Percentiles rank a stretch among this genome's conserved stretches.
These are phyloP conservation scores for Alectoris magna DNA, from an alignment of 2,797 vertebrate genomes.

Conservation along the genomic window DNA sequence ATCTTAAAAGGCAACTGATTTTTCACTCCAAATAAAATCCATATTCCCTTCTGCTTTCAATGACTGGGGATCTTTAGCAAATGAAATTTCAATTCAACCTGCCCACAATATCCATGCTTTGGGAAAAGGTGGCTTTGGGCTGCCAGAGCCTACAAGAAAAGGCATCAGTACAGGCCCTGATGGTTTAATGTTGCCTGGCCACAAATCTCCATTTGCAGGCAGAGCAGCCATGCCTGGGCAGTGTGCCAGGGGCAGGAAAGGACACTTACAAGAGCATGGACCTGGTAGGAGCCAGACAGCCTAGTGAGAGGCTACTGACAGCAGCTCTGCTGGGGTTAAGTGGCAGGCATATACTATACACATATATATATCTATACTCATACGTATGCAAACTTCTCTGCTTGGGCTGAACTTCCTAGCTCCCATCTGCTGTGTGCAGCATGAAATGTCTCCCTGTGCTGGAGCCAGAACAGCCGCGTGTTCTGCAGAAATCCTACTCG, in stretches of 20 bases:
- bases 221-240: fast-evolving
- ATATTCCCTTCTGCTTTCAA: neutral
- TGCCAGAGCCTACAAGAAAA: neutral
- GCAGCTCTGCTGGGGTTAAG: neutral
- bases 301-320: neutral
- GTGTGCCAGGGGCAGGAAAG: neutral
- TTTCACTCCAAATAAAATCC: neutral
- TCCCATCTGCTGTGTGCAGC: slow-evolving; percentile 56
- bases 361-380: neutral
- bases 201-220: neutral
- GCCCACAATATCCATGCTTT: neutral
- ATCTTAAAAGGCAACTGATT: neutral
- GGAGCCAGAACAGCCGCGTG: slow-evolving; percentile 17
- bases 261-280: neutral
- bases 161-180: neutral
- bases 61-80: neutral
- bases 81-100: neutral
- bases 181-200: neutral
- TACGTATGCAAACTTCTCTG: slow-evolving; percentile 4
- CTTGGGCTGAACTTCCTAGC: slow-evolving; percentile 30
- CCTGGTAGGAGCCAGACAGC: neutral
- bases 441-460: slow-evolving; percentile 28
- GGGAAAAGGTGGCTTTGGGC: neutral
- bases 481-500: slow-evolving; percentile 35
- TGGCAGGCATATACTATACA: neutral